A percentile compares a stretch with the other conserved stretches of the same genome.
These are phyloP conservation scores for Petrophora chlorosata DNA, from an alignment of 2,888 invertebrate species.

Conservation along the genomic window DNA sequence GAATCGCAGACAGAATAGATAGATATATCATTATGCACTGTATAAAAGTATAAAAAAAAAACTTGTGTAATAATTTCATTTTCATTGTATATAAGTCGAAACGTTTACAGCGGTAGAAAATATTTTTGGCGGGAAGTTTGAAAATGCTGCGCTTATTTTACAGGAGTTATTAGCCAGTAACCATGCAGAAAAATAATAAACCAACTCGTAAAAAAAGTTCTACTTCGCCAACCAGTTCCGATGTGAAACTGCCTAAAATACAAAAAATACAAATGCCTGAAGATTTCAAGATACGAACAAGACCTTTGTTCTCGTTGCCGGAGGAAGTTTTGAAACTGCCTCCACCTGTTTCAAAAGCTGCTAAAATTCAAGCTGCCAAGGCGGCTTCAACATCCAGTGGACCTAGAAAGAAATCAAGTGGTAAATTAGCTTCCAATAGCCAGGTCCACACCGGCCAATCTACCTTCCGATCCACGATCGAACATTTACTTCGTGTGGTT, in stretches of 20 bases:
- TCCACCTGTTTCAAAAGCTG: conserved; percentile 61
- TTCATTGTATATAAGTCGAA: no score
- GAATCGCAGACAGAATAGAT: no score
- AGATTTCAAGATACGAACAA: conserved; percentile 82
- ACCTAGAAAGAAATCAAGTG: conserved; percentile 61
- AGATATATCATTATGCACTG: no score
- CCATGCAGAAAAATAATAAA: conserved; percentile 51
- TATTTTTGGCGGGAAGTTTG: neutral
- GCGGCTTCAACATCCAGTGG: conserved; percentile 37
- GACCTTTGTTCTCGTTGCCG: conserved; percentile 85
- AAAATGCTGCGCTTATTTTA: conserved; percentile 1
- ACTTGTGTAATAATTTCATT: no score
- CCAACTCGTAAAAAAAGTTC: conserved; percentile 72
- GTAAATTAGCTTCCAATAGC: conserved; percentile 43
- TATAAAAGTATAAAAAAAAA: no score
- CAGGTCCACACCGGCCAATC: no score
- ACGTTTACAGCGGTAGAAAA: neutral
- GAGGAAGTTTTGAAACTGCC: conserved; percentile 83
- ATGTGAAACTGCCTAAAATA: conserved; percentile 80
- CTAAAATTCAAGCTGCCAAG: conserved; percentile 58
- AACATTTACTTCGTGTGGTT: no score
- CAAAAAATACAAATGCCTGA: conserved; percentile 81
- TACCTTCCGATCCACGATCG: no score
- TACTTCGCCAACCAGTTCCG: conserved; percentile 70
- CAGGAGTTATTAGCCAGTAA: conserved; percentile 14